Evolutionary conservation across 2,888 invertebrate species (phyloP).

Genomic region (Pristionchus fissidentatus): DNA sequence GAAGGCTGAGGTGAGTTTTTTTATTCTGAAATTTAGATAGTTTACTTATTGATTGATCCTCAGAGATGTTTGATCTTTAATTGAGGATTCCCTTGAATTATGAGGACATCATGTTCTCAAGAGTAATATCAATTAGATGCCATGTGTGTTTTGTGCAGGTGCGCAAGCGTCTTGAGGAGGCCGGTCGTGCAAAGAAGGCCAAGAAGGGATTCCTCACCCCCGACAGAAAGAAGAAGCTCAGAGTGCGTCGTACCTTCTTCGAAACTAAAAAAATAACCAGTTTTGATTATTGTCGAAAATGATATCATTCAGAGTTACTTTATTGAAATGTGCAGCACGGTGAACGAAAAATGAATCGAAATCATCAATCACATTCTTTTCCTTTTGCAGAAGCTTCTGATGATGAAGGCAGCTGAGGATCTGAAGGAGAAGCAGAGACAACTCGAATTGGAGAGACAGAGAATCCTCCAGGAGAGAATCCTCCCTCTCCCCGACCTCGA

Average conservation of each 20-base stretch:
- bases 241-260: slow-evolving; percentile 81
- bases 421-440: slow-evolving; percentile 99
- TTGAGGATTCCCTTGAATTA: no score
- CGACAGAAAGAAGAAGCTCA: slow-evolving; percentile 99
- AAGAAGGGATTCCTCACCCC: slow-evolving; percentile 99
- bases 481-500: slow-evolving; percentile 91
- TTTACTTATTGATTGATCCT: no score
- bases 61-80: not conserved
- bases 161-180: slow-evolving; percentile 97
- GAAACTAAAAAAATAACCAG: not conserved
- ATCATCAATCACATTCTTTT: not conserved
- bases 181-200: slow-evolving; percentile 94
- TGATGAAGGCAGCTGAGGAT: slow-evolving; percentile 99
- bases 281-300: not conserved
- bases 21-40: slow-evolving; percentile 75
- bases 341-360: no score
- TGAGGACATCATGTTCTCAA: not conserved
- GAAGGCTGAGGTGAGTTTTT: slow-evolving; percentile 85
- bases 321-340: not conserved
- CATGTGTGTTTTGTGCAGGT: no score
- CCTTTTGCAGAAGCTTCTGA: slow-evolving; percentile 88
- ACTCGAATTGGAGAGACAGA: slow-evolving; percentile 96
- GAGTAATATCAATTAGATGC: not conserved
- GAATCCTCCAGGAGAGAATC: slow-evolving; percentile 93
- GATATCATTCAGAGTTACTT: not conserved